A percentile compares a stretch with the other conserved stretches of the same genome.
phyloP scores from a whole-genome alignment of 1,140 invertebrate species.

The Holotrichia oblita region DNA sequence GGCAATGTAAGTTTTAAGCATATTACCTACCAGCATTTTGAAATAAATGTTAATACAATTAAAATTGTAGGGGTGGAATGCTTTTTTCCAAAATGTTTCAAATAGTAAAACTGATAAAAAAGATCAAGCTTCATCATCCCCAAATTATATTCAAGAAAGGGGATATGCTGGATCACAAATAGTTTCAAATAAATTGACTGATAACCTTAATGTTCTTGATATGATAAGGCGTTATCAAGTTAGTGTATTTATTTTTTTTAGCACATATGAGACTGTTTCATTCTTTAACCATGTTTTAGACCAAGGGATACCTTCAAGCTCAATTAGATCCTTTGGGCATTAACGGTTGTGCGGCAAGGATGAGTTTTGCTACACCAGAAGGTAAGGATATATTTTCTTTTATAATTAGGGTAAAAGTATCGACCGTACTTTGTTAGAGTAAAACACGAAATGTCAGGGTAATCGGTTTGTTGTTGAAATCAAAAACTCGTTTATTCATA shows the following conservation, averaged over 20 bases:
- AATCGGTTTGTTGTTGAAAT: no score
- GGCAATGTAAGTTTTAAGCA: not conserved
- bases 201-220: not conserved
- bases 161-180: not conserved
- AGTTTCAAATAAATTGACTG: not conserved
- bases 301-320: not conserved
- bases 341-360: not conserved
- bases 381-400: not conserved
- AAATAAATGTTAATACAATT: not conserved
- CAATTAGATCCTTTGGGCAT: conserved; percentile 4
- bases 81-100: conserved; percentile 10
- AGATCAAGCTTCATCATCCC: not conserved
- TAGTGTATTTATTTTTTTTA: not conserved
- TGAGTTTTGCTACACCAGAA: not conserved
- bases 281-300: conserved; percentile 58
- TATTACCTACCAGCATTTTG: no score
- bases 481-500: no score
- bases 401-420: no score
- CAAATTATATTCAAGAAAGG: not conserved
- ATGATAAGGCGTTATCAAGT: conserved; percentile 24
- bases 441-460: no score
- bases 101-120: not conserved
- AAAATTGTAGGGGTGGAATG: not conserved
- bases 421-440: no score
- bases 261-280: not conserved